Base-by-base conservation (phyloP, 2,888 invertebrate genomes). In the Athripsodes cinereus region DNA sequence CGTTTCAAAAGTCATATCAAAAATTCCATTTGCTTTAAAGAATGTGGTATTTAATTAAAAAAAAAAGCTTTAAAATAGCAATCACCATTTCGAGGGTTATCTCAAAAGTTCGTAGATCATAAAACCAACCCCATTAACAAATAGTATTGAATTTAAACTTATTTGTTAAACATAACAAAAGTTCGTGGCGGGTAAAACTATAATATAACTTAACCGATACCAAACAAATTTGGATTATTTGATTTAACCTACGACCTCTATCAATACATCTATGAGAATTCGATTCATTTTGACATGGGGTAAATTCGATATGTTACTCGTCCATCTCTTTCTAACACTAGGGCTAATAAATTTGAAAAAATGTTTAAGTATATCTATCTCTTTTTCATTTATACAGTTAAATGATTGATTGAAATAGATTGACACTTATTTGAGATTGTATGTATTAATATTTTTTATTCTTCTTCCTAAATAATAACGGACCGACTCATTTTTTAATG, bases 341-440 rank as follows among this genome's bases (percentile, higher is more conserved):
- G 3, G 10, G 13, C 19, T 19, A 6, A 48, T 21, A 48, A 48
- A 19, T n/a, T 2, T n/a, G 2, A 13, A 26, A 18, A 34, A 34
- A 52, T 18, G 52, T 16, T 18, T 16, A 3, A 19, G 31, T 34
- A 18, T 2, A 3, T 52, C 19, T 19, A 26, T 52, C 31, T 52
- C 16, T 16, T 6, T 34, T 31, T 34, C 18, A 34, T 52, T 34
- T n/a, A 26, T 31, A 26, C 26, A 56, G 40, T 54, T 57, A 59
- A 63, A 59, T 63, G 63, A 63, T 63, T 63, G 63, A 63, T 63
- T 61, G 63, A 61, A 59, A 59, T 44, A 61, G 60, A 62, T 62
- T 62, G 62, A 60, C 63, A 55, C 58, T 61, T 59, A 61, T 62
- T 58, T 55, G 20, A 48, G 58, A 58, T 53, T 54, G 58, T 58